phyloP scores from a whole-genome alignment of 2,113 vertebrate genomes.

The Halichoeres trimaculatus region DNA sequence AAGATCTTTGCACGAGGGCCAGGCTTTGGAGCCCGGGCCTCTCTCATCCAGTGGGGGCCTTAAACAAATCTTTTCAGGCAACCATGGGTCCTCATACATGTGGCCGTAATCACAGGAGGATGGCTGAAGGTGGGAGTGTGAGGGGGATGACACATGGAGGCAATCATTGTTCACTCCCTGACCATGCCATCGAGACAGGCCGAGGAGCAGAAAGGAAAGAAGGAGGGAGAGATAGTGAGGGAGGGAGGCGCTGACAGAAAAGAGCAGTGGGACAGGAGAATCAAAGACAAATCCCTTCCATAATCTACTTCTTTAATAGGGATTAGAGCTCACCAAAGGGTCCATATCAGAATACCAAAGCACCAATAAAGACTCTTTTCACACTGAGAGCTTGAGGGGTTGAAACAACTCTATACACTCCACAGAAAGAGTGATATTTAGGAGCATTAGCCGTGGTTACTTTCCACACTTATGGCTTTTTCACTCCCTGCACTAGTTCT shows the following conservation, averaged over 20 bases:
- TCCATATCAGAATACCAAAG: conserved; percentile 71
- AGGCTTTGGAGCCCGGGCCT: conserved; percentile 83
- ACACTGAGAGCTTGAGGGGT: conserved; percentile 69
- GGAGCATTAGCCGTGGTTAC: not conserved
- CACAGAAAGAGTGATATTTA: conserved; percentile 11
- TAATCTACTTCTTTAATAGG: conserved; percentile 80
- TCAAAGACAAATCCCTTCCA: conserved; percentile 77
- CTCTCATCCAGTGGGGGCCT: conserved; percentile 88
- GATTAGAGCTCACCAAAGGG: conserved; percentile 77
- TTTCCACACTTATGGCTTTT: conserved; percentile 12
- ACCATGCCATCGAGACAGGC: conserved; percentile 65
- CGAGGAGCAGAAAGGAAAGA: conserved; percentile 51
- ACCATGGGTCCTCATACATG: conserved; percentile 80
- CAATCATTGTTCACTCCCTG: conserved; percentile 68
- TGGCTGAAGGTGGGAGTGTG: conserved; percentile 56
- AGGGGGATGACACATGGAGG: conserved; percentile 69
- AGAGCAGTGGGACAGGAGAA: conserved; percentile 77
- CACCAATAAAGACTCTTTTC: conserved; percentile 69
- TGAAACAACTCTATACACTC: conserved; percentile 42
- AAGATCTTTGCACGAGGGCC: conserved; percentile 86
- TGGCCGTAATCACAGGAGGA: conserved; percentile 66
- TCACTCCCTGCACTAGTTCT: conserved; percentile 19
- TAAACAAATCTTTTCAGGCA: conserved; percentile 96
- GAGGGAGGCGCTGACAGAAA: conserved; percentile 67
- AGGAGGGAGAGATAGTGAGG: conserved; percentile 43